A percentile compares a stretch with the other conserved stretches of the same genome.
These are phyloP conservation scores for Nyleta sp. DNA, from an alignment of 2,888 invertebrate species.

Conservation along the genomic window DNA sequence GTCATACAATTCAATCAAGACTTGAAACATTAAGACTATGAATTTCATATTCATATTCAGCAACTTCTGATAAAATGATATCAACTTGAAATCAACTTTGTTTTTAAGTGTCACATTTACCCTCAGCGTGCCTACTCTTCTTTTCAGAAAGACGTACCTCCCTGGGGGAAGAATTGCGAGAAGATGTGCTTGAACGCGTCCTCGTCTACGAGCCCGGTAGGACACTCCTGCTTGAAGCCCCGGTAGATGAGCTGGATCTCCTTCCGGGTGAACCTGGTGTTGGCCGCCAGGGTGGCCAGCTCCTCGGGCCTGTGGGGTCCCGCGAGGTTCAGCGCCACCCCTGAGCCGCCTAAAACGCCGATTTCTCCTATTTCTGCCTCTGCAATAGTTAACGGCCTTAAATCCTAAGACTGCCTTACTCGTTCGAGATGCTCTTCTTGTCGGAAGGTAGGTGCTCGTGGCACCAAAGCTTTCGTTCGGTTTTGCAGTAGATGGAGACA, in stretches of 20 bases:
- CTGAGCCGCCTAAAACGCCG: conserved; percentile 81
- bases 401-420: conserved; percentile 77
- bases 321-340: conserved; percentile 83
- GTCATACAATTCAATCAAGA: no score
- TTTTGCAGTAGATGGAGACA: conserved; percentile 52
- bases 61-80: no score
- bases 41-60: no score
- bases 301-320: conserved; percentile 91
- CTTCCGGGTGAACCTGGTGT: conserved; percentile 90
- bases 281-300: conserved; percentile 88
- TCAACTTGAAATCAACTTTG: no score
- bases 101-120: no score
- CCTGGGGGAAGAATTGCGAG: conserved; percentile 94
- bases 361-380: conserved; percentile 89
- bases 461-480: conserved; percentile 21
- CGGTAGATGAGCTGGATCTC: conserved; percentile 96
- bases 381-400: conserved; percentile 82
- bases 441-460: conserved; percentile 65
- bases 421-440: conserved; percentile 75
- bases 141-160: conserved; percentile 85
- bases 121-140: no score
- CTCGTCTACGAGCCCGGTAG: conserved; percentile 93
- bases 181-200: conserved; percentile 95
- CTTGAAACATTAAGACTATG: no score
- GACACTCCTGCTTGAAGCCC: conserved; percentile 95